These are phyloP conservation scores for Acridotheres tristis DNA, from an alignment of 2,797 vertebrate species.

Conservation along the genomic window DNA sequence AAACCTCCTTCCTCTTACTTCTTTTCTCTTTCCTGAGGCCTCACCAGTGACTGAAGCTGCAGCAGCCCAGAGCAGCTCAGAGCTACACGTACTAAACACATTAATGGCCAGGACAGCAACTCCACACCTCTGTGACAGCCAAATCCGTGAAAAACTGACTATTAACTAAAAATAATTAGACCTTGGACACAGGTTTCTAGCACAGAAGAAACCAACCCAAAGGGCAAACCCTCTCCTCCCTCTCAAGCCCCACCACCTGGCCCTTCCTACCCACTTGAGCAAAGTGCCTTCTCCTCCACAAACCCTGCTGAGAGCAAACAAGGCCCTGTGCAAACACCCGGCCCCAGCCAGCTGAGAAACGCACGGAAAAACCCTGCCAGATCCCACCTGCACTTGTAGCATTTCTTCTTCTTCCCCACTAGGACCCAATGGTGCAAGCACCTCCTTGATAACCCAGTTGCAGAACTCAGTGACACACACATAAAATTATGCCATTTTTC, in stretches of 20 bases:
- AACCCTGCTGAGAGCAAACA: neutral
- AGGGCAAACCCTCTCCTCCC: neutral
- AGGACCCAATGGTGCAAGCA: neutral
- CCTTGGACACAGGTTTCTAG: neutral
- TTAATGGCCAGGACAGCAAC: neutral
- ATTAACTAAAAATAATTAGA: neutral
- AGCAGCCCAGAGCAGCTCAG: neutral
- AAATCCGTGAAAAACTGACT: neutral
- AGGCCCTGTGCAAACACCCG: neutral
- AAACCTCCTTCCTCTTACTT: slow-evolving; percentile 43
- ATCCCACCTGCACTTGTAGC: neutral
- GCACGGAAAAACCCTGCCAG: neutral
- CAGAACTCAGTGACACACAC: neutral
- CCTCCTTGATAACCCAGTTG: neutral
- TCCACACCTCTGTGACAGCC: neutral
- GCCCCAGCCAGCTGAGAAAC: neutral
- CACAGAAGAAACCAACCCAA: neutral
- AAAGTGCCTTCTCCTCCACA: neutral
- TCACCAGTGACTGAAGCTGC: neutral
- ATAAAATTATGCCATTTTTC: neutral
- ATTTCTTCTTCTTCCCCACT: neutral
- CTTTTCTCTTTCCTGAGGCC: slow-evolving; percentile 58
- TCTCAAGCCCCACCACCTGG: neutral
- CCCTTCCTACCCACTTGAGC: neutral
- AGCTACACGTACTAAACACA: neutral